Conservation (phyloP, 2,113 vertebrate genomes). For the Aviceda subcristata region DNA sequence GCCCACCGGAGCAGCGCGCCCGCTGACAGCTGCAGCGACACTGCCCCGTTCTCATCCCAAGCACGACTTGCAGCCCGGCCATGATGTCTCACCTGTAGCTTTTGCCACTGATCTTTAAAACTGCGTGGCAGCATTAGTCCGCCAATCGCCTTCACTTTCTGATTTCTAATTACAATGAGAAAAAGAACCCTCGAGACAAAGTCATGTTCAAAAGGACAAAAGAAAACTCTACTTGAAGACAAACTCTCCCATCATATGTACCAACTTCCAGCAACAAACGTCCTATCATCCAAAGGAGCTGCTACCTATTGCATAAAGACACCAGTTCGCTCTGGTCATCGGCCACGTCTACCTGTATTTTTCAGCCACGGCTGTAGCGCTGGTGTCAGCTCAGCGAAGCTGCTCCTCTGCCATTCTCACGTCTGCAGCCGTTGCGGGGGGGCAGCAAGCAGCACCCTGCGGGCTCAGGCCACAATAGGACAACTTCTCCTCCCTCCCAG, state of each 20-base stretch:
- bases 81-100: background rate
- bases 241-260: background rate
- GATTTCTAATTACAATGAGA: background rate
- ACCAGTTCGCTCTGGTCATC: background rate
- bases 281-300: background rate
- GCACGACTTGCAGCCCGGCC: fast-evolving
- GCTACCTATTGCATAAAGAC: background rate
- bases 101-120: background rate
- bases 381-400: background rate
- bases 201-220: background rate
- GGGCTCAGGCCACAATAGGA: background rate
- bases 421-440: fast-evolving
- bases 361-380: fast-evolving
- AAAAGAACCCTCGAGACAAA: background rate
- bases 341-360: background rate
- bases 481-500: background rate
- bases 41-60: background rate
- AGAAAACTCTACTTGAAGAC: background rate
- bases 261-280: background rate
- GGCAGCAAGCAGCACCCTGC: background rate
- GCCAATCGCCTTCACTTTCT: background rate
- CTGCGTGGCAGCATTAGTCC: background rate
- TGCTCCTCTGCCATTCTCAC: background rate
- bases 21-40: background rate
- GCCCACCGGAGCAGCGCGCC: background rate